phyloP scores from a whole-genome alignment of 1,140 invertebrate genomes.

The Oedothorax gibbosus region DNA sequence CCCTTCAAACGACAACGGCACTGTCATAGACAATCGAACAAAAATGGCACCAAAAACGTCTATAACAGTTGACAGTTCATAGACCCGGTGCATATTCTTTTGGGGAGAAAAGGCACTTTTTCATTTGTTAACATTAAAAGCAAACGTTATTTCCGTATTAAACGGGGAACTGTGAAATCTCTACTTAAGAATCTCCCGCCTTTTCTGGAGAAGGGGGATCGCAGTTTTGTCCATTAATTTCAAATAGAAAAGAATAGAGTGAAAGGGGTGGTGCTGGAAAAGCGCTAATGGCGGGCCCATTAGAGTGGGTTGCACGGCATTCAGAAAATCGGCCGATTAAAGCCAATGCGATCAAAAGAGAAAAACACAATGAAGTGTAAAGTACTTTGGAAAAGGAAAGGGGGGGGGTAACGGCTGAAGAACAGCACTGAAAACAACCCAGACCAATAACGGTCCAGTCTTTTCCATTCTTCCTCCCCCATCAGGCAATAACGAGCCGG shows the following conservation, averaged over 20 bases:
- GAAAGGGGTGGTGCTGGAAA: slow-evolving; percentile 23
- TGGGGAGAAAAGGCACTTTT: slow-evolving; percentile 20
- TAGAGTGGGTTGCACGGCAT: slow-evolving; percentile 45
- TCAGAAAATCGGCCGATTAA: slow-evolving; percentile 49
- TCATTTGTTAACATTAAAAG: slow-evolving; percentile 58
- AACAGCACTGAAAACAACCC: slow-evolving; percentile 53
- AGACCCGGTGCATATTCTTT: not conserved
- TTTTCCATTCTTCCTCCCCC: slow-evolving; percentile 10
- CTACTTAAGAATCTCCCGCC: slow-evolving; percentile 39
- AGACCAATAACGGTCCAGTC: slow-evolving; percentile 52
- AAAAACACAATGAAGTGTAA: slow-evolving; percentile 59
- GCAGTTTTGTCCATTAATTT: slow-evolving; percentile 52
- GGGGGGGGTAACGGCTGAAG: slow-evolving; percentile 38
- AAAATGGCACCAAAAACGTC: slow-evolving; percentile 56
- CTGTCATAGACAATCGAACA: slow-evolving; percentile 45
- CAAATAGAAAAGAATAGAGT: slow-evolving; percentile 45
- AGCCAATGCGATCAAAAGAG: slow-evolving; percentile 51
- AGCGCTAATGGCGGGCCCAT: slow-evolving; percentile 52
- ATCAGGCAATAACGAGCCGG: slow-evolving; percentile 7
- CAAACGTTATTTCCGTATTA: slow-evolving; percentile 54
- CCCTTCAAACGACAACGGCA: slow-evolving; percentile 3
- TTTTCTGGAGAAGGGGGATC: not conserved
- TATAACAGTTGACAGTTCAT: slow-evolving; percentile 39
- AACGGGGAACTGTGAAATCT: slow-evolving; percentile 29
- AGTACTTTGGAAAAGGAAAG: slow-evolving; percentile 32